Evolutionary conservation across 2,888 invertebrate species (phyloP).

Genomic region (Stenurella melanura): DNA sequence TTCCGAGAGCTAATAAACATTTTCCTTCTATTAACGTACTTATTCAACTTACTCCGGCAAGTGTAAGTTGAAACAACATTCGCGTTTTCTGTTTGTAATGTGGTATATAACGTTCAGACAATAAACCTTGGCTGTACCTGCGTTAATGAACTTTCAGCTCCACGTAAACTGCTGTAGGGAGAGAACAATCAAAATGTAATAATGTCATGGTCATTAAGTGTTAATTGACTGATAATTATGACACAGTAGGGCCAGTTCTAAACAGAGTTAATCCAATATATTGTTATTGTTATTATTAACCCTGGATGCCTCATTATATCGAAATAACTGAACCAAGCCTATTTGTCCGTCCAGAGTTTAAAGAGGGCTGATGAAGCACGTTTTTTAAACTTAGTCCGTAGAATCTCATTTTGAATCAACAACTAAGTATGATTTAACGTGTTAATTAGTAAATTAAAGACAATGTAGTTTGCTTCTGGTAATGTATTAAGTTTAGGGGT

Average conservation of each 20-base stretch:
- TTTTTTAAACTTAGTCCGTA: too few relatives aligned
- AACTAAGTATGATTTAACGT: too few relatives aligned
- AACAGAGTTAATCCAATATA: constrained; percentile 1
- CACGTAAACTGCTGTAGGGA: background rate
- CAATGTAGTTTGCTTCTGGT: too few relatives aligned
- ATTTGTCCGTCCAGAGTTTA: background rate
- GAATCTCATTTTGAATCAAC: too few relatives aligned
- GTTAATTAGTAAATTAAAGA: too few relatives aligned
- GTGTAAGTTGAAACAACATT: background rate
- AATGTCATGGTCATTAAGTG: background rate
- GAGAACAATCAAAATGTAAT: constrained; percentile 16
- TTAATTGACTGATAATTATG: constrained; percentile 13
- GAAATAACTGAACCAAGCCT: background rate
- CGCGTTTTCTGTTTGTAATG: background rate
- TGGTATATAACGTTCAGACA: background rate
- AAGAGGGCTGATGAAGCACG: too few relatives aligned
- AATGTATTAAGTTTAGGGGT: too few relatives aligned
- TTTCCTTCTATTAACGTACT: too few relatives aligned
- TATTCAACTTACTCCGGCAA: background rate
- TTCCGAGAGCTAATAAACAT: too few relatives aligned
- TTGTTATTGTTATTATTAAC: background rate
- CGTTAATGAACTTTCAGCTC: background rate
- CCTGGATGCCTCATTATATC: background rate
- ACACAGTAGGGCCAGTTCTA: constrained; percentile 7
- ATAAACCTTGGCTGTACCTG: background rate